Evolutionary conservation across 2,113 vertebrate species (phyloP).

Genomic region (Rhineura floridana): DNA sequence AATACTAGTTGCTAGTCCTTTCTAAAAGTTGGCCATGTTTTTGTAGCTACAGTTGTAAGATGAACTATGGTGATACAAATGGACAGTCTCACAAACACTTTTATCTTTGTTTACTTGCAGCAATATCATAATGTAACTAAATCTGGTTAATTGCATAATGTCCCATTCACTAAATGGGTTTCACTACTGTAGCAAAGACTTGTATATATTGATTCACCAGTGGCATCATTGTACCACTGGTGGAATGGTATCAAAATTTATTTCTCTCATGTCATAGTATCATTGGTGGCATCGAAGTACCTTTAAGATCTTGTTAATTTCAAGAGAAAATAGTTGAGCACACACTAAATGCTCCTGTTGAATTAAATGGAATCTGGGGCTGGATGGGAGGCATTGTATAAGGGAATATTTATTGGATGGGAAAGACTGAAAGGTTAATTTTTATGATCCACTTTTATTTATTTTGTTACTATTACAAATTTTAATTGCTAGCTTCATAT

Average conservation of each 20-base stretch:
- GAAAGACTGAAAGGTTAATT: neutral
- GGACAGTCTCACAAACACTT: neutral
- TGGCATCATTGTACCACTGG: neutral
- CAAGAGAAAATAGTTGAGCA: neutral
- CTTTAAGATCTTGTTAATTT: neutral
- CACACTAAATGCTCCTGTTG: neutral
- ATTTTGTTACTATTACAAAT: constrained; percentile 11
- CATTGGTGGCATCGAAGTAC: neutral
- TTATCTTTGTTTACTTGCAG: too few species aligned
- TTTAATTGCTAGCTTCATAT: constrained; percentile 1
- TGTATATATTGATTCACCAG: neutral
- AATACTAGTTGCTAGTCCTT: neutral
- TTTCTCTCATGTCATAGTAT: too few species aligned
- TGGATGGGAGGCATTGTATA: too few species aligned
- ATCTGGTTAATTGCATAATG: too few species aligned
- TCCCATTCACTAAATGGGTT: too few species aligned
- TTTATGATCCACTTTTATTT: neutral
- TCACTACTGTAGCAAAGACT: neutral
- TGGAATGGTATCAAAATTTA: too few species aligned
- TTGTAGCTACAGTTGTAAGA: neutral
- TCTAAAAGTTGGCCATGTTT: neutral
- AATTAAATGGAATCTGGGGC: neutral
- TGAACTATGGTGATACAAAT: neutral
- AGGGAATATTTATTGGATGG: neutral
- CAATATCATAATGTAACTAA: too few species aligned